phyloP scores from a whole-genome alignment of 2,888 invertebrate species.

The Drepana falcataria region DNA sequence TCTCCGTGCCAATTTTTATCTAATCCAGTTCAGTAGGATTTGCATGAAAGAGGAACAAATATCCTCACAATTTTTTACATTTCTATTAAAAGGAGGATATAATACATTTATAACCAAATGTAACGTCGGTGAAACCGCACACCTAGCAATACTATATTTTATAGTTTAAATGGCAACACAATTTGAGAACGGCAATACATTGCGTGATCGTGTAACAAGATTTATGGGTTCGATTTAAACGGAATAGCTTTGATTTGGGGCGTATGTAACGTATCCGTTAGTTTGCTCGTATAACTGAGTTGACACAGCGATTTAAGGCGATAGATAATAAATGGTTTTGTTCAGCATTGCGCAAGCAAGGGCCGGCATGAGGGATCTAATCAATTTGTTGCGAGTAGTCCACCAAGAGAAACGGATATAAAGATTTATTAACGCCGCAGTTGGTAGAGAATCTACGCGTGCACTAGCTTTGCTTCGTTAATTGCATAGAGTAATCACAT shows the following conservation, averaged over 20 bases:
- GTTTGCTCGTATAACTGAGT: background rate
- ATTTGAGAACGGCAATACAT: background rate
- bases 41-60: no score
- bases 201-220: background rate
- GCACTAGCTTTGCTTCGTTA: conserved; percentile 7
- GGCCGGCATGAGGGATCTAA: conserved; percentile 21
- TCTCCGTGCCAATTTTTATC: no score
- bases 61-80: no score
- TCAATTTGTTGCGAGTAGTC: conserved; percentile 31
- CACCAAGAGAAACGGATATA: conserved; percentile 17
- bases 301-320: conserved; percentile 10
- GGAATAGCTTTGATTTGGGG: background rate
- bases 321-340: conserved; percentile 21
- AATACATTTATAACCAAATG: no score
- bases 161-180: no score
- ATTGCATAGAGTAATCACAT: background rate
- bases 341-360: conserved; percentile 12
- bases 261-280: background rate
- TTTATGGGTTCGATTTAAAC: background rate
- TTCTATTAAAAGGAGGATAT: no score
- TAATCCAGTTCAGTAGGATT: no score
- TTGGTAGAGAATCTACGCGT: conserved; percentile 5
- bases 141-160: no score
- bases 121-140: no score
- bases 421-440: conserved; percentile 26